These are phyloP conservation scores for Phalacrocorax brasilianus DNA, from an alignment of 2,113 vertebrate genomes.

Conservation along the genomic window DNA sequence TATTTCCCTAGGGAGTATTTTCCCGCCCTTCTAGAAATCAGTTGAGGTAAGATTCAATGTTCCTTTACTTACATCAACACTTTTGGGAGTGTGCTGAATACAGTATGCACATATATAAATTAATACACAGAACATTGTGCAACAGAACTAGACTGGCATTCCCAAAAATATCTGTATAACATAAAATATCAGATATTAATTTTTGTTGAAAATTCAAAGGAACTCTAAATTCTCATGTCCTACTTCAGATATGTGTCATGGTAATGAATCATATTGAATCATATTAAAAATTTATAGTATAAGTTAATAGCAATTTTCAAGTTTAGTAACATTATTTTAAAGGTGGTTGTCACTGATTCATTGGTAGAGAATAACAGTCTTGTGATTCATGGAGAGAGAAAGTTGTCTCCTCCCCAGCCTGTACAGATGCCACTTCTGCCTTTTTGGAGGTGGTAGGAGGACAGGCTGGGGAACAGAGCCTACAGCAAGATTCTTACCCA, in stretches of 20 bases:
- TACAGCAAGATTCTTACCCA: neutral
- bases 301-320: neutral
- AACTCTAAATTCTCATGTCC: neutral
- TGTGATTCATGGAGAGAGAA: neutral
- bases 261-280: neutral
- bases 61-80: neutral
- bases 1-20: neutral
- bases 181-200: neutral
- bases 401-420: neutral
- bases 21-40: neutral
- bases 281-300: neutral
- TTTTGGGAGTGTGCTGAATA: neutral
- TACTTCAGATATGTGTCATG: neutral
- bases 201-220: neutral
- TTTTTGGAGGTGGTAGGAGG: neutral
- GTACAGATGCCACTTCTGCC: neutral
- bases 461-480: neutral
- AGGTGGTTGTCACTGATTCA: neutral
- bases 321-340: neutral
- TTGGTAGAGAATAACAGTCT: neutral
- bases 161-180: neutral
- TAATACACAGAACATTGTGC: neutral
- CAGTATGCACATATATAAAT: neutral
- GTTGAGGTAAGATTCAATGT: neutral
- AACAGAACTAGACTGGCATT: neutral